Base-by-base conservation (phyloP, 1,140 invertebrate genomes). In the Dryas iulia region DNA sequence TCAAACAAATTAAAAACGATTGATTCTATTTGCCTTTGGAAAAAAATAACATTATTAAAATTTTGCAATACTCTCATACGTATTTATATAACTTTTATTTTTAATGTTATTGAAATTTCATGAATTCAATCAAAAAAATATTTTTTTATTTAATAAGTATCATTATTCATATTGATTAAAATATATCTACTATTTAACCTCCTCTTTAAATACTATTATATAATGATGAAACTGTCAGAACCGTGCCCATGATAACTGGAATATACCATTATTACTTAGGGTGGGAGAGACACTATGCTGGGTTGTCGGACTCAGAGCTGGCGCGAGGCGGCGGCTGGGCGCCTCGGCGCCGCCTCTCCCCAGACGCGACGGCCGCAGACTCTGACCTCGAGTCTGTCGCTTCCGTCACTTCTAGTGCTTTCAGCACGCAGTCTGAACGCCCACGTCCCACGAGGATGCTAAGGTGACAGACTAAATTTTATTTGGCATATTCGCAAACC, bases 391-490 rank as follows among this genome's bases (percentile, higher is more conserved):
- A 98, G 91, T 97, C 96, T 77, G 96, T 97, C 63, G 96, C 94
- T 53, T 96, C 96, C 54, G 95, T 97, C 66, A 97, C 96, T 53
- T 97, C 97, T 81, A 97, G 97, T 94, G 96, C 97, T 81, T 97
- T 98, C 90, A 97, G 97, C 77, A 98, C 97, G 65, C 97, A 98
- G 90, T 97, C 96, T 76, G 97, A 98, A 93, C 92, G 96, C 78
- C 96, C 96, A 12, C 93, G 96, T 71, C 95, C 95, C 61, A 96
- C 95, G 3, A 81, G 89, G 23, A 91, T 90, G 89, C 82, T 91
- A 66, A 90, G 89, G 89, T 91, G 87, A 69, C 31, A 59, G 66
- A 61, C 52, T 56, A 53, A 33, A 56, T 25, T 59, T 59, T n/a
- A n/a, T 47, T 47, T 47, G 39, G 39, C 39, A 12, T 58, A 31